Conservation (phyloP, 2,888 invertebrate genomes). For the Tetanocera ferruginea region DNA sequence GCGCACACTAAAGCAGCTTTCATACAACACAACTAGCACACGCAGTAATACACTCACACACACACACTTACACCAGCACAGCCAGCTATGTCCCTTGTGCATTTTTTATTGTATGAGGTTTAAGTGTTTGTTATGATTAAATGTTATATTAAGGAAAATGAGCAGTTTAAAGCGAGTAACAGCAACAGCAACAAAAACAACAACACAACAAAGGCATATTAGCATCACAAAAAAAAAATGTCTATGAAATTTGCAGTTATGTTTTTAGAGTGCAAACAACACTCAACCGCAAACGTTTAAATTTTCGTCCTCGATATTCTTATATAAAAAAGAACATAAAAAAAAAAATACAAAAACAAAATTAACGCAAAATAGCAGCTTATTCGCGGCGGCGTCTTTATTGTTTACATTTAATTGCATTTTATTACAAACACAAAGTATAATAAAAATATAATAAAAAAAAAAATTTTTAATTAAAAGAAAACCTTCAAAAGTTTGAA, state of each 20-base stretch:
- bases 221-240: not conserved
- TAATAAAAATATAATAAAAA: no score
- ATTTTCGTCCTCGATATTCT: slow-evolving; percentile 1
- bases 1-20: not conserved
- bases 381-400: not conserved
- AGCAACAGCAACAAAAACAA: not conserved
- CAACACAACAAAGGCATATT: not conserved
- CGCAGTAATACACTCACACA: not conserved
- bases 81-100: not conserved
- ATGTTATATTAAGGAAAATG: not conserved
- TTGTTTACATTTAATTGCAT: slow-evolving; percentile 10
- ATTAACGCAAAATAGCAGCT: not conserved
- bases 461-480: no score
- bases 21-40: not conserved
- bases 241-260: no score
- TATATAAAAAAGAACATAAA: not conserved
- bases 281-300: not conserved
- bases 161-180: not conserved
- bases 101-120: not conserved
- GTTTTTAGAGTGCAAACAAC: not conserved
- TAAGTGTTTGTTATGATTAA: slow-evolving; percentile 17
- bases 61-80: not conserved
- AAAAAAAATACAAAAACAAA: not conserved
- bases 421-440: no score
- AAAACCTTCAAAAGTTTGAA: no score